A percentile compares a stretch with the other conserved stretches of the same genome.
Conservation (phyloP, 2,113 vertebrate species). For the Pardalotus punctatus region DNA sequence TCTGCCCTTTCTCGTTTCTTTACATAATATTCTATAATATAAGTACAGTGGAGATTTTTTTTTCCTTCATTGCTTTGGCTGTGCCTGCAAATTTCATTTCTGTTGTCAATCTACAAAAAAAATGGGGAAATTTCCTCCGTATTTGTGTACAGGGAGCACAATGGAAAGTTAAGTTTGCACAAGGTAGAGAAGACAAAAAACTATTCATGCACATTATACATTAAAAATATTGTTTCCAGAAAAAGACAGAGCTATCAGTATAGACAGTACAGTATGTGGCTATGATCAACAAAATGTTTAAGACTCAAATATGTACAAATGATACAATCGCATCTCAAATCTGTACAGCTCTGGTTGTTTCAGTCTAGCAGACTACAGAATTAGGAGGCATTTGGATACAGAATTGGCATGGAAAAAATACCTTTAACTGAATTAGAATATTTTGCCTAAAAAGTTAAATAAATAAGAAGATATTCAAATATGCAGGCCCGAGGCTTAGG, state of each 20-base stretch:
- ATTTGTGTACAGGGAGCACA: background rate
- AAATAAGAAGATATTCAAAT: conserved; percentile 9
- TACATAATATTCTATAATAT: background rate
- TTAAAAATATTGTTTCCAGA: background rate
- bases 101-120: background rate
- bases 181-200: background rate
- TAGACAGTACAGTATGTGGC: background rate
- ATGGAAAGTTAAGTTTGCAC: background rate
- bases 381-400: background rate
- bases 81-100: background rate
- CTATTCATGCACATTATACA: background rate
- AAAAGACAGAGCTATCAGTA: background rate
- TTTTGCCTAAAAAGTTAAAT: background rate
- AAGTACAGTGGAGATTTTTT: background rate
- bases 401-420: background rate
- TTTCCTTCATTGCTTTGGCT: background rate
- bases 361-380: background rate
- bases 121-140: background rate
- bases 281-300: background rate
- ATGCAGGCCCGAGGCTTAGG: background rate
- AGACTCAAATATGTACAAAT: background rate
- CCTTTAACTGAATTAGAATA: background rate
- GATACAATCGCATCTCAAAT: background rate
- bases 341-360: background rate
- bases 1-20: background rate